Conservation (phyloP, 2,113 vertebrate genomes). For the Nematolebias whitei region DNA sequence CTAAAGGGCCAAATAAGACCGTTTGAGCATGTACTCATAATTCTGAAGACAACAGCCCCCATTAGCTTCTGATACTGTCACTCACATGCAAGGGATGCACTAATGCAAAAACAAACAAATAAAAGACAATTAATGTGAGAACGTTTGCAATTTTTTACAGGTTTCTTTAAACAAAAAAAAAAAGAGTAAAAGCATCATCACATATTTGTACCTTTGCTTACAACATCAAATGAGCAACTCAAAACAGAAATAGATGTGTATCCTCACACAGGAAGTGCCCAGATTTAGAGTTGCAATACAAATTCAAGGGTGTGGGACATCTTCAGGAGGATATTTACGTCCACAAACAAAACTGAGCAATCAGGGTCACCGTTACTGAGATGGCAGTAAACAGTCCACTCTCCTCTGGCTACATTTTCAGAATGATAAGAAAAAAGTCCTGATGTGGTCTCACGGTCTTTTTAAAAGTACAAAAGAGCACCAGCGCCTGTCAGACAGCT, state of each 20-base stretch:
- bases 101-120: background rate
- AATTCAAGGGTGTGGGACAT: background rate
- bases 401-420: slow-evolving; percentile 17
- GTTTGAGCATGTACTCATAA: background rate
- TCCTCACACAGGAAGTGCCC: background rate
- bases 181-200: too few relatives aligned
- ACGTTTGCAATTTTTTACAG: too few relatives aligned
- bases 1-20: background rate
- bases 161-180: too few relatives aligned
- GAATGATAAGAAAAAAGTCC: slow-evolving; percentile 19
- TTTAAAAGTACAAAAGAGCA: slow-evolving; percentile 1
- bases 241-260: too few relatives aligned
- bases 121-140: too few relatives aligned
- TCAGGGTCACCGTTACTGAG: background rate
- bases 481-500: slow-evolving; percentile 16
- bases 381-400: slow-evolving; percentile 4
- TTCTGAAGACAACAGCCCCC: background rate
- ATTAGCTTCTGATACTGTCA: background rate
- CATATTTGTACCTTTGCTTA: too few relatives aligned
- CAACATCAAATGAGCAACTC: too few relatives aligned
- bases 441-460: background rate
- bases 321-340: background rate
- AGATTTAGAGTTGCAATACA: background rate
- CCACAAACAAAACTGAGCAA: slow-evolving; percentile 11
- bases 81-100: background rate